Base-by-base conservation (phyloP, 2,797 vertebrate genomes). In the Takifugu ocellatus region DNA sequence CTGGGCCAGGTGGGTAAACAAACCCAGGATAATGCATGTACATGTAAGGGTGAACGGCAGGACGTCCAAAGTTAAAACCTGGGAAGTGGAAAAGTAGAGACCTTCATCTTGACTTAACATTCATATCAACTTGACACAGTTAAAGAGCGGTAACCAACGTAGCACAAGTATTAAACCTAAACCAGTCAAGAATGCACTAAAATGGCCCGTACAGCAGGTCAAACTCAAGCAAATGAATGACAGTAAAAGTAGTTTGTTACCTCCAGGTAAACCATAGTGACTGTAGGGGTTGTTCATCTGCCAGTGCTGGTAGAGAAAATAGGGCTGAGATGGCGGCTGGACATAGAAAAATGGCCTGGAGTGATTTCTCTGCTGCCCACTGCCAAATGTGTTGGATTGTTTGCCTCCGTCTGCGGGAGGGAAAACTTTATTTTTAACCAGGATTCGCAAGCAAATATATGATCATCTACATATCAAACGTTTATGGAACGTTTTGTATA, bases 291-390 rank as follows among this genome's bases (percentile, higher is more conserved):
- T 83, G 79, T 83, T 88, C 75, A 90, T 57, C 57, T 89, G 90
- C 90, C 89, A 90, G 1, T 81, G 90, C 46, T 86, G 89, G 68
- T 89, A 87, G 2, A 86, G 62, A 59, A 83, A 89, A 42, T 85
- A 91, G 2, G 88, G 90, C 14, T 92, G 91, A 63, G 88, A 82
- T 0, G 89, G 86, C 2, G 90, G 90, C 64, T 92, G 91, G 26
- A 92, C 89, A 14, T 90, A 92, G 84, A 92, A 92, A 57, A 92
- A 92, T 0, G 91, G 91, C 59, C 89, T 87, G 42, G 84, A 54
- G 44, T 90, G 88, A 1, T 61, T 83, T 24, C 84, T 83, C 77
- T 77, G 87, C 6, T 82, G 86, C 27, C 81, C 88, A 14, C 46
- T 49, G 53, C 82, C 88, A 61, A 74, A 69, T 1, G 84, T 39